Base-by-base conservation (phyloP, 2,113 vertebrate species). In the Phrynocephalus versicolor region DNA sequence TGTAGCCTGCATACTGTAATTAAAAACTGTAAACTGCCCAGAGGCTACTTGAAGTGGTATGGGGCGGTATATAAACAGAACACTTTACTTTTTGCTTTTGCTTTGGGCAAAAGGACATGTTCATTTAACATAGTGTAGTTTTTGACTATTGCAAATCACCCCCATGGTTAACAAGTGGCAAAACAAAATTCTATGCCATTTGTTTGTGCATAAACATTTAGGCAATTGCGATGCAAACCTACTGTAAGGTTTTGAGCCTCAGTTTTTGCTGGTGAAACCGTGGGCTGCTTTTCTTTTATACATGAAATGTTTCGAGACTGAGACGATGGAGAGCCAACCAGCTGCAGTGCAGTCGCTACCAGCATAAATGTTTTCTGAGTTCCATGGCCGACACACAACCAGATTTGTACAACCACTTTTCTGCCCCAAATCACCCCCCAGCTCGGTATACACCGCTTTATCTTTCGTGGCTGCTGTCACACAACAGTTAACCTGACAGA, bases 401-500 rank as follows among this genome's bases (percentile, higher is more conserved):
- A 76, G 33, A 35, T 33, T 45, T 14, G 16, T 27, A 13, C 27
- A 45, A 84, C n/a, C 23, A 41, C 6, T 55, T 64, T 12, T 35
- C 35, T 30, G 35, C 18, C 78, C 13, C 33, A 79, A 74, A 58
- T 15, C n/a, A 5, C 30, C 21, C 25, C 23, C 55, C 72, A 15
- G 41, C 23, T 79, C 21, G 45, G 9, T 72, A 19, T 60, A 25
- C 35, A 30, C 30, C 62, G 18, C 65, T 57, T 73, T 83, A 39
- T 79, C 80, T 84, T 76, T 13, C 35, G 35, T 65, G 9, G 15
- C 51, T 25, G 45, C 1, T 62, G 60, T 70, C 81, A 39, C 55
- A 85, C 6, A 10, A 80, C 19, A 55, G n/a, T 84, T 89, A 88
- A 84, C 64, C 85, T 75, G 85, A 87, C 83, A 85, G 75, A 27